phyloP scores from a whole-genome alignment of 2,797 vertebrate species.

The Coracias cyanogaster region DNA sequence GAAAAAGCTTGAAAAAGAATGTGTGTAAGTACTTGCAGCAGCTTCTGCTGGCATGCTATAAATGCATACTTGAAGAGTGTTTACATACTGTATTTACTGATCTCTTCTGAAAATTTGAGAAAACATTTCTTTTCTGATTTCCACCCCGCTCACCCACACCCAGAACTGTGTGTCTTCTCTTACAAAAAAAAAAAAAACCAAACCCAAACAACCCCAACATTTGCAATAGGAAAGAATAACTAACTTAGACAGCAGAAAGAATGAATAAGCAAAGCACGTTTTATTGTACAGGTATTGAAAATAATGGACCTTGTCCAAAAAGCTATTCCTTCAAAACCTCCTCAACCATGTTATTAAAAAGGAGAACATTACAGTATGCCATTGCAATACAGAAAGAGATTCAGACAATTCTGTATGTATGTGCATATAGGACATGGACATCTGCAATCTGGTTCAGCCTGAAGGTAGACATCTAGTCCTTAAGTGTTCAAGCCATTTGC shows the following conservation, averaged over 20 bases:
- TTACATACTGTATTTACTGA: background rate
- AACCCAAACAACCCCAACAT: background rate
- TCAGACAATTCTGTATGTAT: background rate
- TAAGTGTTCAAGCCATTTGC: background rate
- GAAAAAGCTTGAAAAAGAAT: too few species aligned
- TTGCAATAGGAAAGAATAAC: background rate
- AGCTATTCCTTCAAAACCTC: background rate
- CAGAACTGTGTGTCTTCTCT: background rate
- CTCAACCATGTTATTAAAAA: background rate
- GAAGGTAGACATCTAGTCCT: background rate
- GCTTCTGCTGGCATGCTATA: background rate
- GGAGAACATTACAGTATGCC: background rate
- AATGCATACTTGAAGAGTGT: background rate
- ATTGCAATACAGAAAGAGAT: background rate
- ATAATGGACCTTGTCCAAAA: background rate
- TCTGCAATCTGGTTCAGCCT: background rate
- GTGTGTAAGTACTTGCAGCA: too few species aligned
- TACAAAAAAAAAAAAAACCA: background rate
- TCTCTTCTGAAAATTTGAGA: background rate
- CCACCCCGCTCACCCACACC: too few species aligned
- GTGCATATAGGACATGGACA: background rate
- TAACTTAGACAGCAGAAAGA: background rate
- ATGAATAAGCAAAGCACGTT: background rate
- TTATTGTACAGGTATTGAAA: background rate
- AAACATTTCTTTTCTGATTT: too few species aligned